phyloP scores from a whole-genome alignment of 2,888 invertebrate species.

The Homarus gammarus region DNA sequence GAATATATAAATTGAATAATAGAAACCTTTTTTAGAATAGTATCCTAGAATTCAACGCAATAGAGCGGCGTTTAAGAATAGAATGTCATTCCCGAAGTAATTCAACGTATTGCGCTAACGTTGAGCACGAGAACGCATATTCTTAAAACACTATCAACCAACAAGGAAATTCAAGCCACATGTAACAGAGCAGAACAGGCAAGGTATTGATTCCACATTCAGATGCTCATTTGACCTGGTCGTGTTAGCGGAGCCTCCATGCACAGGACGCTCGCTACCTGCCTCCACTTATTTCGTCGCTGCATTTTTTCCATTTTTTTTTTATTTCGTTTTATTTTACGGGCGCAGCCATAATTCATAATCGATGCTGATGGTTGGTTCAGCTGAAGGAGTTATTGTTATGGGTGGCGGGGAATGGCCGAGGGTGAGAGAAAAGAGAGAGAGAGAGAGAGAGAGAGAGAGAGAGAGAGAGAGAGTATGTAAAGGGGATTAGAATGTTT shows the following conservation, averaged over 20 bases:
- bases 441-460: too few species aligned
- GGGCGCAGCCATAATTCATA: not conserved
- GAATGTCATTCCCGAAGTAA: too few species aligned
- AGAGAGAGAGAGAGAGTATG: too few species aligned
- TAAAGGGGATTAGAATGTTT: too few species aligned
- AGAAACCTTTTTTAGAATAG: too few species aligned
- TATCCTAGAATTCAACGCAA: too few species aligned
- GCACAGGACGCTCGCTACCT: not conserved
- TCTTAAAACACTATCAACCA: not conserved
- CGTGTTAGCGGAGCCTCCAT: not conserved
- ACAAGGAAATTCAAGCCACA: not conserved
- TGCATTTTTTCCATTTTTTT: not conserved
- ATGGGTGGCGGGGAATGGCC: too few species aligned
- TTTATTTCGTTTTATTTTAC: not conserved
- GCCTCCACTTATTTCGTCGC: not conserved
- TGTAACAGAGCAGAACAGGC: not conserved
- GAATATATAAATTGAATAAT: too few species aligned
- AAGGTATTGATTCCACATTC: constrained; percentile 3
- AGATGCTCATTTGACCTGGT: constrained; percentile 8
- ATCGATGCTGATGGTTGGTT: not conserved
- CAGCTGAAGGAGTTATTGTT: not conserved
- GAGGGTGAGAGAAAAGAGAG: too few species aligned
- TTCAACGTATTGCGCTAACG: too few species aligned
- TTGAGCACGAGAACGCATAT: too few species aligned
- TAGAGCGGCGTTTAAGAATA: too few species aligned